These are phyloP conservation scores for Oxyura jamaicensis DNA, from an alignment of 2,113 vertebrate species.

Conservation along the genomic window DNA sequence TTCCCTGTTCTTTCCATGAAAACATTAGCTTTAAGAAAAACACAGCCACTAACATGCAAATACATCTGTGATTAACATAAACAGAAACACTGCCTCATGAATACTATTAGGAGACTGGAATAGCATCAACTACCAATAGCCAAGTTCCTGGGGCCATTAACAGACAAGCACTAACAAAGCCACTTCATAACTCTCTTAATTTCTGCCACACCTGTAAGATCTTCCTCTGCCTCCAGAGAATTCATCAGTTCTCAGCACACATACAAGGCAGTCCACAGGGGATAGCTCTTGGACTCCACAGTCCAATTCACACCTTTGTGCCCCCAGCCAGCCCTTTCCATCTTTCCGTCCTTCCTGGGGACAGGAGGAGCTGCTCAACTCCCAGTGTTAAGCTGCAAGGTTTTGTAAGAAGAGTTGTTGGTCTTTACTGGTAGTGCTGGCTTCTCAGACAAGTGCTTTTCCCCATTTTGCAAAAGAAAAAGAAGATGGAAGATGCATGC, in stretches of 20 bases:
- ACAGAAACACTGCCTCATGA: conserved; percentile 43
- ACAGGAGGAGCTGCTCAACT: not conserved
- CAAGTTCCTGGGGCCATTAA: not conserved
- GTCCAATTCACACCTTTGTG: not conserved
- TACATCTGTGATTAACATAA: conserved; percentile 52
- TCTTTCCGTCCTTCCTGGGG: not conserved
- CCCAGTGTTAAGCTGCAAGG: not conserved
- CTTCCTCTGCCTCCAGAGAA: not conserved
- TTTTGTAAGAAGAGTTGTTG: not conserved
- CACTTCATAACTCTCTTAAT: not conserved
- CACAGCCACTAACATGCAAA: conserved; percentile 75
- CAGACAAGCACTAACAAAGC: not conserved
- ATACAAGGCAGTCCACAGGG: not conserved
- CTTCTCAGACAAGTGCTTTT: not conserved
- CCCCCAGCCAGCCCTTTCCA: not conserved
- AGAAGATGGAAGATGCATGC: not conserved
- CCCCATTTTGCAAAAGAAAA: not conserved
- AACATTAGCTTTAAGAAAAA: conserved; percentile 66
- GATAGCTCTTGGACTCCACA: not conserved
- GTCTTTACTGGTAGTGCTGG: not conserved
- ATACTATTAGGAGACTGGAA: conserved; percentile 25
- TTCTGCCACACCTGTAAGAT: not conserved
- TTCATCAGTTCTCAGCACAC: not conserved
- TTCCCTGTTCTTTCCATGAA: not conserved
- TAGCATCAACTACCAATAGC: not conserved